Conservation (phyloP, 2,888 invertebrate genomes). For the Nemoura dubitans region DNA sequence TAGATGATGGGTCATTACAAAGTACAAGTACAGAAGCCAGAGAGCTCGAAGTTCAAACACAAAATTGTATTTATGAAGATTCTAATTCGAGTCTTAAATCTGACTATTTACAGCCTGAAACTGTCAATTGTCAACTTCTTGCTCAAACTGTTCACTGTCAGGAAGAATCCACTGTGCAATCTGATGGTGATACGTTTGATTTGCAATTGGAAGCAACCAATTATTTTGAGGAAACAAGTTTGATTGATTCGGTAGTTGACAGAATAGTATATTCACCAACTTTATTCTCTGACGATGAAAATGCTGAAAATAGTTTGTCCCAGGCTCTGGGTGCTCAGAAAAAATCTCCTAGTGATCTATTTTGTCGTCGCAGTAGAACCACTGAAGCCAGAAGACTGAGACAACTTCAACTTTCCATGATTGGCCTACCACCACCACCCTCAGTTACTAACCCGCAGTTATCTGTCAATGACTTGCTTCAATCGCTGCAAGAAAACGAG, state of each 20-base stretch:
- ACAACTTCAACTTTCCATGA: conserved; percentile 67
- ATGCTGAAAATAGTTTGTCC: conserved; percentile 55
- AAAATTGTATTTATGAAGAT: neutral
- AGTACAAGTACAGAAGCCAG: neutral
- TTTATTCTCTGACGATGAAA: conserved; percentile 72
- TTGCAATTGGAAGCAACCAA: neutral
- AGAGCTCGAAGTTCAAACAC: neutral
- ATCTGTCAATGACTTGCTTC: conserved; percentile 72
- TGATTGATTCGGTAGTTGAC: neutral
- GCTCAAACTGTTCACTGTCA: neutral
- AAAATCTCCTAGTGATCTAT: neutral
- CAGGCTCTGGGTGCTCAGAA: neutral
- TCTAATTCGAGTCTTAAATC: neutral
- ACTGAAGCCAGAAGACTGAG: conserved; percentile 59
- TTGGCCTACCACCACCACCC: conserved; percentile 79
- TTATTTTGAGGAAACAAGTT: neutral
- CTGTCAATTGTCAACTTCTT: neutral
- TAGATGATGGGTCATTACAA: neutral
- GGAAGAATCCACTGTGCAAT: neutral
- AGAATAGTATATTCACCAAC: conserved; percentile 65
- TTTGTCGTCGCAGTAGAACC: neutral
- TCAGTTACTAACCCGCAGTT: conserved; percentile 75
- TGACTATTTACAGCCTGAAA: neutral
- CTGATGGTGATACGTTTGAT: neutral
- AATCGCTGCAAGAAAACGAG: conserved; percentile 55